Conservation (phyloP, 64 coral and sea anemone species). For the Platygyra sinensis region DNA sequence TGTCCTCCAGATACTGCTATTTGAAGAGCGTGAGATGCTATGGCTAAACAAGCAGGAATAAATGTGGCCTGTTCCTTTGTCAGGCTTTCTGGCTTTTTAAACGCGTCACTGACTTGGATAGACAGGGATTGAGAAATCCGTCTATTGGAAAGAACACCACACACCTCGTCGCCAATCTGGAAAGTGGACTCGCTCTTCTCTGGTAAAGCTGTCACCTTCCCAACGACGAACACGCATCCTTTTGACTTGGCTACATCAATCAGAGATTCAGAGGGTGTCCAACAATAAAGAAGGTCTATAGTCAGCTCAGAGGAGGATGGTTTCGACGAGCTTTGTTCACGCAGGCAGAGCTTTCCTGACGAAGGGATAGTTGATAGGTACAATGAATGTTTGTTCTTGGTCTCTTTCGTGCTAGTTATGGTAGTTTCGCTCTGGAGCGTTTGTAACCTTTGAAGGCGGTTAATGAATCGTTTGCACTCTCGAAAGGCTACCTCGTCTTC, state of each 20-base stretch:
- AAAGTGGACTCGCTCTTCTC: background rate
- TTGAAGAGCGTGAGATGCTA: slow-evolving; percentile 25
- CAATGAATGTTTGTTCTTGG: too few relatives aligned
- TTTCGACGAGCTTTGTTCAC: background rate
- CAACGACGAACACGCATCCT: background rate
- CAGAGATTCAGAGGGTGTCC: slow-evolving; percentile 9
- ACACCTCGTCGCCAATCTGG: slow-evolving; percentile 34
- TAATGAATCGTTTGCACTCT: slow-evolving; percentile 12
- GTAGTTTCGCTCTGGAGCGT: too few relatives aligned
- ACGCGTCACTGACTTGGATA: background rate
- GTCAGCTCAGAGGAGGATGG: background rate
- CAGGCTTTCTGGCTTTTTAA: slow-evolving; percentile 21
- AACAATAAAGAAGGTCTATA: background rate
- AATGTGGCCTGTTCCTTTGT: slow-evolving; percentile 15
- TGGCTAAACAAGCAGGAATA: slow-evolving; percentile 10
- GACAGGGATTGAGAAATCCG: background rate
- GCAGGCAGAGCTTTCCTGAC: background rate
- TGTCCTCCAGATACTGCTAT: background rate
- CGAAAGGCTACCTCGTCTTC: slow-evolving; percentile 40
- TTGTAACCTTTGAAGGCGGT: too few relatives aligned
- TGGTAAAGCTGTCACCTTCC: background rate
- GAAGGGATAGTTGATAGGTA: background rate
- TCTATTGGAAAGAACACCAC: background rate
- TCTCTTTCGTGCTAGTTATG: too few relatives aligned
- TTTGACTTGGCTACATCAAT: background rate